Percentiles rank a stretch among this genome's conserved stretches.
Conservation (phyloP, 2,113 vertebrate species). For the Strigops habroptila region DNA sequence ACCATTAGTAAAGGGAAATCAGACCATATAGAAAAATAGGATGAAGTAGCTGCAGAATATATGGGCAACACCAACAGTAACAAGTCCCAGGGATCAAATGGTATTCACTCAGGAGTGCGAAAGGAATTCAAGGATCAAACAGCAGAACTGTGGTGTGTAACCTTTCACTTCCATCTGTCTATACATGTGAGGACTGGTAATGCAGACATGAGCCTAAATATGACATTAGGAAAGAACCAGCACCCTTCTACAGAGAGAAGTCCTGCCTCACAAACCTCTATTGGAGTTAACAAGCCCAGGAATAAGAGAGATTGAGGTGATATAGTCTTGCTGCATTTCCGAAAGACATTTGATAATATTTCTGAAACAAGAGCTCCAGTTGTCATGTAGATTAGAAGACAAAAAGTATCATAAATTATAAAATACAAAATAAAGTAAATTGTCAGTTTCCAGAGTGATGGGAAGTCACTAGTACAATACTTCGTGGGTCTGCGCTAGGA, state of each 20-base stretch:
- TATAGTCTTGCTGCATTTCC: neutral
- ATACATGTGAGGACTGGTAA: neutral
- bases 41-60: neutral
- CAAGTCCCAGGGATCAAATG: neutral
- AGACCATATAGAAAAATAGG: neutral
- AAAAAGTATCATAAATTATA: neutral
- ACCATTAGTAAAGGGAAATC: neutral
- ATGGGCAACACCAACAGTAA: rapidly evolving
- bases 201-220: neutral
- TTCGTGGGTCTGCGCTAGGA: neutral
- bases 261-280: neutral
- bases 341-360: neutral
- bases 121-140: neutral
- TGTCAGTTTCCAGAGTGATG: neutral
- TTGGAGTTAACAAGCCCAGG: neutral
- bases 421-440: neutral
- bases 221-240: neutral
- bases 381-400: neutral
- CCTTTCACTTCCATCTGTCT: neutral
- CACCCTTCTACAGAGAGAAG: neutral
- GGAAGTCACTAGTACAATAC: neutral
- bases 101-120: neutral
- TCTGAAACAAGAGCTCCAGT: neutral
- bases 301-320: neutral
- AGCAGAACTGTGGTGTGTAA: neutral